These are phyloP conservation scores for Leptarthrus brevirostris DNA, from an alignment of 2,888 invertebrate genomes.

Conservation along the genomic window DNA sequence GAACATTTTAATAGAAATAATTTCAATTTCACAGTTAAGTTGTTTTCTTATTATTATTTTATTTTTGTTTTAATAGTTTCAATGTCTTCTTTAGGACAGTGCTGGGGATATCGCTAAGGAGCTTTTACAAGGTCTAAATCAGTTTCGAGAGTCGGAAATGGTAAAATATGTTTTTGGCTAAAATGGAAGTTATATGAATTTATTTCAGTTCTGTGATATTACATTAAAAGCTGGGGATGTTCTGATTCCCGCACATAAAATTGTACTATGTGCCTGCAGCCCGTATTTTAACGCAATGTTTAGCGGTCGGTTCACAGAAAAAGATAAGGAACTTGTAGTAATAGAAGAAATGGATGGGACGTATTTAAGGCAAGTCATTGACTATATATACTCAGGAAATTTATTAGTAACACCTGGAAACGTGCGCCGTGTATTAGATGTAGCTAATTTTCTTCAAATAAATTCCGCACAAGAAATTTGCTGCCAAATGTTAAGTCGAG, in stretches of 20 bases:
- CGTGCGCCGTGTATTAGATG: conserved; percentile 47
- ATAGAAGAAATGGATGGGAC: conserved; percentile 50
- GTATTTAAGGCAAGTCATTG: conserved; percentile 37
- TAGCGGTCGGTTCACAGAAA: conserved; percentile 58
- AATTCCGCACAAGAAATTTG: conserved; percentile 52
- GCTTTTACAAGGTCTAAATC: conserved; percentile 34
- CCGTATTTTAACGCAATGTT: conserved; percentile 53
- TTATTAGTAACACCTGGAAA: conserved; percentile 47
- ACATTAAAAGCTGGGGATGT: conserved; percentile 45
- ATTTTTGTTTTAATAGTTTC: no score
- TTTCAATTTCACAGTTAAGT: no score
- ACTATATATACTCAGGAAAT: conserved; percentile 52
- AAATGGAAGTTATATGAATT: not conserved
- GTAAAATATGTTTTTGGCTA: not conserved
- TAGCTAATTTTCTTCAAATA: conserved; percentile 52
- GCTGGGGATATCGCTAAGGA: conserved; percentile 35
- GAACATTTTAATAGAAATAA: not conserved
- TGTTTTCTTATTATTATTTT: no score
- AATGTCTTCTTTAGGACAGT: not conserved
- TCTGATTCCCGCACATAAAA: conserved; percentile 51
- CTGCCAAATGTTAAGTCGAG: conserved; percentile 41
- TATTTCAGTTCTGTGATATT: conserved; percentile 52
- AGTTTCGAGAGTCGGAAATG: conserved; percentile 30
- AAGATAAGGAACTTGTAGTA: conserved; percentile 56
- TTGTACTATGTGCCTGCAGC: conserved; percentile 54